Conservation (phyloP, 2,113 vertebrate species). For the Notarius quadriscutis region DNA sequence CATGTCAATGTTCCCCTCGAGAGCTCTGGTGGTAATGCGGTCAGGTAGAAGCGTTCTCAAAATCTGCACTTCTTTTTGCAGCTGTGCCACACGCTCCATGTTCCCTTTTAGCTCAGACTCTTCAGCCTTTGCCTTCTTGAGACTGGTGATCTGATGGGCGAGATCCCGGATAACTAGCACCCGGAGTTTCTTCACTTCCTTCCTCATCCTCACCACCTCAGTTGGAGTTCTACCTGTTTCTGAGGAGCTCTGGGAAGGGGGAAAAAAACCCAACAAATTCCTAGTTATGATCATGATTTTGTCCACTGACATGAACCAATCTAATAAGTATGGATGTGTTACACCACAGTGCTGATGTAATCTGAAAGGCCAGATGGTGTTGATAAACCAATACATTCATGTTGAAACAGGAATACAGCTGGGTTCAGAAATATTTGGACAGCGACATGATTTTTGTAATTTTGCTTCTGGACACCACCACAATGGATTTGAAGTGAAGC, state of each 20-base stretch:
- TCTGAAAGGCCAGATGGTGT: neutral
- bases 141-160: slow-evolving; percentile 75
- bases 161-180: slow-evolving; percentile 85
- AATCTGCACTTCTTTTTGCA: slow-evolving; percentile 87
- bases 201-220: slow-evolving; percentile 94
- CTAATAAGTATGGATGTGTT: neutral
- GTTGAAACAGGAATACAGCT: neutral
- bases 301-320: neutral
- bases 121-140: slow-evolving; percentile 86
- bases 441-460: too few species aligned
- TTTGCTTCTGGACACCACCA: too few species aligned
- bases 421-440: too few species aligned
- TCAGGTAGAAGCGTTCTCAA: slow-evolving; percentile 86
- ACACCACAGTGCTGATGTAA: neutral
- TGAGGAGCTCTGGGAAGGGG: slow-evolving; percentile 27
- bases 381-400: neutral
- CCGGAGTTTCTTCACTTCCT: slow-evolving; percentile 87
- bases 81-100: slow-evolving; percentile 76
- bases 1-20: slow-evolving; percentile 80
- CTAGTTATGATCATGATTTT: neutral
- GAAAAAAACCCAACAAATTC: too few species aligned
- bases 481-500: too few species aligned
- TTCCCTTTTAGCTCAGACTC: slow-evolving; percentile 80
- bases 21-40: slow-evolving; percentile 80
- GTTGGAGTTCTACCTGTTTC: neutral